Base-by-base conservation (phyloP, 2,113 vertebrate genomes). In the Larimichthys crocea region DNA sequence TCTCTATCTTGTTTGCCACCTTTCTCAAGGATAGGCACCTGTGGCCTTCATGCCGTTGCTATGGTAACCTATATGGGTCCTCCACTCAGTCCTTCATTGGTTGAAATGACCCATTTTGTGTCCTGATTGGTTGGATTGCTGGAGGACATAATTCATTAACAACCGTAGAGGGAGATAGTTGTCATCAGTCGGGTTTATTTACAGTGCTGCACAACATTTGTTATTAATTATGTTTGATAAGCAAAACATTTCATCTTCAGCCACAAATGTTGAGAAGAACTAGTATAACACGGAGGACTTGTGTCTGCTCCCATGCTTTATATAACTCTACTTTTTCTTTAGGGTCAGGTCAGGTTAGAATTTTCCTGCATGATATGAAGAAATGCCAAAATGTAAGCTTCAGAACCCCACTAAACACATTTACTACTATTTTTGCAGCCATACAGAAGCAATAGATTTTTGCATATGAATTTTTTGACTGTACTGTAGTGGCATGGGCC, bases 41-140 rank as follows among this genome's bases (percentile, higher is more conserved):
- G 78, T 88, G 76, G 76, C 48, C 82, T 83, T 83, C 66, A 69
- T 67, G 2, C 46, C 3, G 84, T 92, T 85, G 76, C 87, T 44
- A 82, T 80, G 64, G 88, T 52, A 84, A 91, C 89, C 2, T 0
- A 6, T 35, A 60, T 52, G 24, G 60, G 60, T 74, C 16, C 40
- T 69, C 49, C 50, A 56, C 50, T 55, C 14, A 24, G 31, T 44
- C 9, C 29, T 19, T 35, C 57, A 72, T 78, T 46, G 66, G 77
- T 22, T 69, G 49, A 63, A 74, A 57, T 56, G 48, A 57, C 49
- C 9, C 57, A 63, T 62, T 35, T 26, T 6, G 50, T 57, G 46
- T 48, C 46, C 70, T 68, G 78, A 88, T 76, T 77, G 66, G 73
- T 26, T 75, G 1, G 9, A 65, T 14, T 16, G 20, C 12, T 22